Conservation (phyloP, 1,140 invertebrate genomes). For the Zaprionus gabonicus region DNA sequence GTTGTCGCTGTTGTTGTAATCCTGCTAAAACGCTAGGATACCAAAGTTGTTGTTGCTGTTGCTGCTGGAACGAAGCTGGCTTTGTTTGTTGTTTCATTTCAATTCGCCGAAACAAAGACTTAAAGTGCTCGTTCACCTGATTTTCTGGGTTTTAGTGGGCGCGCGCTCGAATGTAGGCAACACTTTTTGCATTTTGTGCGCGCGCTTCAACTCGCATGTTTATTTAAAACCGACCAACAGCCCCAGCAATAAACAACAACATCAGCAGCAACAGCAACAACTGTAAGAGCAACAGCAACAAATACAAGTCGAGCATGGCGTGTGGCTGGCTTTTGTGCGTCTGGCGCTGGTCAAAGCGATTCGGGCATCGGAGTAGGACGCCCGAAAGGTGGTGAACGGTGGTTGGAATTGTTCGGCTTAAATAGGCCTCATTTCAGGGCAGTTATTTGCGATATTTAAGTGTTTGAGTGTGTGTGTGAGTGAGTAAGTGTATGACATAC, state of each 20-base stretch:
- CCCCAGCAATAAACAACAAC: conserved; percentile 16
- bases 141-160: conserved; percentile 63
- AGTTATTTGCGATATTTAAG: conserved; percentile 40
- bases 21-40: conserved; percentile 59
- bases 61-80: conserved; percentile 37
- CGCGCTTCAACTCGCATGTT: conserved; percentile 57
- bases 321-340: conserved; percentile 40
- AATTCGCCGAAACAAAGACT: conserved; percentile 79
- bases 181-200: conserved; percentile 45
- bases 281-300: neutral
- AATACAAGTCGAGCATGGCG: conserved; percentile 6
- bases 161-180: conserved; percentile 44
- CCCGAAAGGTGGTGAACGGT: conserved; percentile 29
- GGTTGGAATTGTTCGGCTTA: conserved; percentile 59
- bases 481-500: conserved; percentile 28
- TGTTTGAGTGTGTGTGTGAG: conserved; percentile 27
- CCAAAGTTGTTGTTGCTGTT: conserved; percentile 38
- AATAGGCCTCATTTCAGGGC: conserved; percentile 66
- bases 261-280: conserved; percentile 11
- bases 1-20: conserved; percentile 53
- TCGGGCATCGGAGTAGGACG: neutral
- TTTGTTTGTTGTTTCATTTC: conserved; percentile 80
- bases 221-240: conserved; percentile 68
- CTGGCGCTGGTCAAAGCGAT: conserved; percentile 34
- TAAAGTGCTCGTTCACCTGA: conserved; percentile 81